Evolutionary conservation across 1,140 invertebrate species (phyloP), one percentile per base, ranked within the genome.

Genomic region (Drosophila suzukii): DNA sequence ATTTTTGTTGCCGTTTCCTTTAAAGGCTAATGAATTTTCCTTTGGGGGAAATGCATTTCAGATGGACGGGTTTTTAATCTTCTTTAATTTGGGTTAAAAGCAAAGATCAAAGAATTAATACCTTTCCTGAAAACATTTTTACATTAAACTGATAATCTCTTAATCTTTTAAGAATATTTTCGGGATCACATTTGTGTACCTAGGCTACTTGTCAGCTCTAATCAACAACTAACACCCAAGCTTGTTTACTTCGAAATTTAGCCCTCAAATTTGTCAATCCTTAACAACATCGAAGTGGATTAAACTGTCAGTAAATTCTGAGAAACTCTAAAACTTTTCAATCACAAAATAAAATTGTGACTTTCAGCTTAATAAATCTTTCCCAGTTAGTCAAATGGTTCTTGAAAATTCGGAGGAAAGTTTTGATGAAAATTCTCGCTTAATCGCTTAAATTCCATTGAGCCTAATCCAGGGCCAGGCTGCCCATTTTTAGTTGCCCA

Each of bases 381-480:
- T 13, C 10, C 7, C 34, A 55, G 39, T 30, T 70, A 34, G 63
- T 57, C 65, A 70, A 70, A 56, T 41, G 36, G 15, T 38, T 58
- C 61, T 53, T n/a, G 20, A 20, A 53, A 70, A 58, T 30, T 6
- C 41, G 41, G 5, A 6, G 0, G 2, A 54, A 68, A 66, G 30
- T 68, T 68, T 43, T 34, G n/a, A 30, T 43, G 41, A 12, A 57
- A 43, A 36, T 20, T 71, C 15, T 27, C 13, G 4, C 11, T 38
- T 72, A 58, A 71, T 71, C 65, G 55, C 55, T 47, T 72, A 50
- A 72, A 72, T 71, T 58, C 66, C 62, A 47, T 39, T 54, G 50
- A 47, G 66, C 66, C 66, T 67, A 70, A 70, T 47, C 66, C 34
- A 24, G 50, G 38, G 54, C 49, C 41, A 32, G 47, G 13, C 46